phyloP scores from a whole-genome alignment of 2,888 invertebrate genomes.

The Netelia inedita region DNA sequence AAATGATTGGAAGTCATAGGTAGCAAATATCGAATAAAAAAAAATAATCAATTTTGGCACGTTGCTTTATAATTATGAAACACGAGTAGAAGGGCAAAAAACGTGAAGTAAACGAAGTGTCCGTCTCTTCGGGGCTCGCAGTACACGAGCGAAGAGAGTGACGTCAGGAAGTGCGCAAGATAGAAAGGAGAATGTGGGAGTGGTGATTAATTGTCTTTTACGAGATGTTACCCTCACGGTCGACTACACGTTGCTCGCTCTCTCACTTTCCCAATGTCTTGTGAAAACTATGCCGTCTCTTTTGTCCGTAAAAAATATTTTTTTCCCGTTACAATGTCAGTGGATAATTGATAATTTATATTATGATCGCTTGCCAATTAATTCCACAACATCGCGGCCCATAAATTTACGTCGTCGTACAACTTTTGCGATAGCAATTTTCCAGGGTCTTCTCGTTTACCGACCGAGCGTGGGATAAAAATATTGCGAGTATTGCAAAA shows the following conservation, averaged over 20 bases:
- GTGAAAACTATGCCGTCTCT: neutral
- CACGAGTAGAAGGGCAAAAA: neutral
- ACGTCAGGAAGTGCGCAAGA: slow-evolving; percentile 72
- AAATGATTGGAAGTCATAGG: too few species aligned
- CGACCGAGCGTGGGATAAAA: too few species aligned
- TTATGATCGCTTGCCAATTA: neutral
- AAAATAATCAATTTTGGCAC: too few species aligned
- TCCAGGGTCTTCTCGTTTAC: neutral
- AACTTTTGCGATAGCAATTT: neutral
- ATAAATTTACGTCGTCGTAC: neutral
- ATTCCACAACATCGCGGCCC: neutral
- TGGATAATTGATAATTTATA: neutral
- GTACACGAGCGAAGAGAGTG: slow-evolving; percentile 54
- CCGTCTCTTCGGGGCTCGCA: slow-evolving; percentile 17
- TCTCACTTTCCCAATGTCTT: slow-evolving; percentile 43
- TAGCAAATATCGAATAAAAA: too few species aligned
- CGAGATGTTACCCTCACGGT: slow-evolving; percentile 57
- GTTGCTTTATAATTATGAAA: neutral
- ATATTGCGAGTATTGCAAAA: neutral
- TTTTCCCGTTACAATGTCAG: neutral
- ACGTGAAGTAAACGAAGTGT: neutral
- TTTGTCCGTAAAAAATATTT: neutral
- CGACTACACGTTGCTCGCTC: slow-evolving; percentile 43
- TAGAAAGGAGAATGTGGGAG: slow-evolving; percentile 78
- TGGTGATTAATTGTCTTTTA: slow-evolving; percentile 77